These are phyloP conservation scores for Rhodinocichla rosea DNA, from an alignment of 2,113 vertebrate genomes.

Conservation along the genomic window DNA sequence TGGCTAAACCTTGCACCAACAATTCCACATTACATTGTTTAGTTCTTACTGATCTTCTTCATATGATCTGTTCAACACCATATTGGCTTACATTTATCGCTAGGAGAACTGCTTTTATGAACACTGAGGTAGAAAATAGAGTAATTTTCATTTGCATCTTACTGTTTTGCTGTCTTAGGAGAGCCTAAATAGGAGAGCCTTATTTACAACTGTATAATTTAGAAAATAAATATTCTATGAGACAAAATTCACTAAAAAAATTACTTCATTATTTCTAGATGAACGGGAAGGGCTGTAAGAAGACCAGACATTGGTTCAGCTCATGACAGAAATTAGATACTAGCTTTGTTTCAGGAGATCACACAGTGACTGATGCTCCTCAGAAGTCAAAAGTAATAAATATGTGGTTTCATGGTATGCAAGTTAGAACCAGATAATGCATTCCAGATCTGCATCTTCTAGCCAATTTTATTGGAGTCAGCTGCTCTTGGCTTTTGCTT, in stretches of 20 bases:
- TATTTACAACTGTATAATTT: background rate
- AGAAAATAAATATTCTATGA: background rate
- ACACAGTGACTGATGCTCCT: background rate
- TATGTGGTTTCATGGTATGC: background rate
- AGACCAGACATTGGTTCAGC: background rate
- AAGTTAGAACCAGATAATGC: background rate
- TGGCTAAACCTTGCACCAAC: background rate
- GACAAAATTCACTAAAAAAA: background rate
- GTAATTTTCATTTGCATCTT: background rate
- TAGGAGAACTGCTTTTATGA: background rate
- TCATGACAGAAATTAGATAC: background rate
- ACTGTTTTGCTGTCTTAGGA: background rate
- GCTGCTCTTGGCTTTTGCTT: background rate
- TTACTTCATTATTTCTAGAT: background rate
- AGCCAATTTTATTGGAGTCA: background rate
- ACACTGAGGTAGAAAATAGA: background rate
- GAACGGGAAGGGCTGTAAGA: background rate
- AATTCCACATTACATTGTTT: background rate
- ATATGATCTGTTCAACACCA: background rate
- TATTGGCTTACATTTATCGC: background rate
- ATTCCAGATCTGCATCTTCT: background rate
- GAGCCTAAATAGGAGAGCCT: background rate
- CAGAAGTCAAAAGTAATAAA: conserved; percentile 1
- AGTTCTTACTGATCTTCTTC: background rate
- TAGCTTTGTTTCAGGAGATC: background rate